Percentiles rank a stretch among this genome's conserved stretches.
These are phyloP conservation scores for Phortica variegata DNA, from an alignment of 1,140 invertebrate genomes.

Conservation along the genomic window DNA sequence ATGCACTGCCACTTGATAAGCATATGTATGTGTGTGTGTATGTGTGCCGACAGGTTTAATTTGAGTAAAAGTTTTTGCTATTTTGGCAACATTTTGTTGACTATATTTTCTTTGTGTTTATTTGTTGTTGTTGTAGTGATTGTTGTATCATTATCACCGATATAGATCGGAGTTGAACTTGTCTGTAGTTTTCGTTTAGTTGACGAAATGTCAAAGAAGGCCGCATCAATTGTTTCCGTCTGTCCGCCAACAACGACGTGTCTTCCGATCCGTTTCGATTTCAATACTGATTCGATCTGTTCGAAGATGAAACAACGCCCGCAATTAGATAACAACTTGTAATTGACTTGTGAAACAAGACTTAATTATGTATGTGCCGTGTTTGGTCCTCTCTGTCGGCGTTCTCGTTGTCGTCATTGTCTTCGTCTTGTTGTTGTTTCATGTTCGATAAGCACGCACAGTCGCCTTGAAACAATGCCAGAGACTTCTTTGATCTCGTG, in stretches of 20 bases:
- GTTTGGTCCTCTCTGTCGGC: constrained; percentile 5
- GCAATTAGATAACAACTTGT: constrained; percentile 45
- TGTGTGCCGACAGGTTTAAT: constrained; percentile 19
- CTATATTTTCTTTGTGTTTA: too few species aligned
- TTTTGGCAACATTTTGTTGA: constrained; percentile 24
- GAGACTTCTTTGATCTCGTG: constrained; percentile 23
- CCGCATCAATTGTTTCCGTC: background rate
- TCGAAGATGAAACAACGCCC: constrained; percentile 18
- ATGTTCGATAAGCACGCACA: constrained; percentile 12
- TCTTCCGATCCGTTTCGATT: background rate
- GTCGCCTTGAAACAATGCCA: too few species aligned
- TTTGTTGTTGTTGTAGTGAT: too few species aligned
- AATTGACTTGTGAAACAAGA: constrained; percentile 47
- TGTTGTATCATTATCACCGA: too few species aligned
- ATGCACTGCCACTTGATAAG: too few species aligned
- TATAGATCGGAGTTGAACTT: too few species aligned
- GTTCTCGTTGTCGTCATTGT: constrained; percentile 15
- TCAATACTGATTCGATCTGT: constrained; percentile 16
- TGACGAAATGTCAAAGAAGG: too few species aligned
- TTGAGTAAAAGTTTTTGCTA: constrained; percentile 38
- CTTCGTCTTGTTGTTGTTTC: constrained; percentile 13
- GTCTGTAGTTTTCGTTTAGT: too few species aligned
- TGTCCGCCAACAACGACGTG: background rate
- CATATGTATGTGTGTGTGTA: too few species aligned
- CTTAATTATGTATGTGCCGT: constrained; percentile 39